phyloP scores from a whole-genome alignment of 2,888 invertebrate genomes.

The Cerceris rybyensis region DNA sequence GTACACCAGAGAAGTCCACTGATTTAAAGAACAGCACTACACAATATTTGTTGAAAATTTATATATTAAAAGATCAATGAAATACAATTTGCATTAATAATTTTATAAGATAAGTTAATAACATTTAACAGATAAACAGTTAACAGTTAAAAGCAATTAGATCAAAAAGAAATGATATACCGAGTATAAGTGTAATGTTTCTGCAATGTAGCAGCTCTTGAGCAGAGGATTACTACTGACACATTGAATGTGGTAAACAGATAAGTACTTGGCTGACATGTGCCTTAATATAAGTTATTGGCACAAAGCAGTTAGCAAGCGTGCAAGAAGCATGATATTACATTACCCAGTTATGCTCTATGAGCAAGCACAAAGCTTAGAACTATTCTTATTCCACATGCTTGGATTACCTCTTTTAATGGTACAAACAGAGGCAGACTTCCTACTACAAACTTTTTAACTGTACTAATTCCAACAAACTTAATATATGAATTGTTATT shows the following conservation, averaged over 20 bases:
- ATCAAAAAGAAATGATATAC: conserved; percentile 14
- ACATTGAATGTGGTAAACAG: conserved; percentile 64
- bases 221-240: conserved; percentile 65
- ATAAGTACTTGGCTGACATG: conserved; percentile 62
- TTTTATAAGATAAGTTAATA: too few species aligned
- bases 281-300: conserved; percentile 79
- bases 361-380: conserved; percentile 74
- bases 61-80: too few species aligned
- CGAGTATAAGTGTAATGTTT: background rate
- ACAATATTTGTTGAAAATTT: conserved; percentile 11
- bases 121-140: too few species aligned
- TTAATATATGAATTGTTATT: conserved; percentile 18
- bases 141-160: background rate
- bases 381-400: conserved; percentile 72
- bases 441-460: conserved; percentile 54
- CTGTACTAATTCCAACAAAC: conserved; percentile 28
- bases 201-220: conserved; percentile 8
- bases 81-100: too few species aligned
- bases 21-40: conserved; percentile 20
- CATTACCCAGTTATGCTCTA: conserved; percentile 75
- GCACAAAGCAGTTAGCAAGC: conserved; percentile 76
- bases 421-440: conserved; percentile 64
- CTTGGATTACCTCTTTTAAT: conserved; percentile 69
- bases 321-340: conserved; percentile 73
- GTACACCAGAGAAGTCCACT: conserved; percentile 27